Evolutionary conservation across 2,888 invertebrate genomes (phyloP).

Genomic region (Trisateles emortualis): DNA sequence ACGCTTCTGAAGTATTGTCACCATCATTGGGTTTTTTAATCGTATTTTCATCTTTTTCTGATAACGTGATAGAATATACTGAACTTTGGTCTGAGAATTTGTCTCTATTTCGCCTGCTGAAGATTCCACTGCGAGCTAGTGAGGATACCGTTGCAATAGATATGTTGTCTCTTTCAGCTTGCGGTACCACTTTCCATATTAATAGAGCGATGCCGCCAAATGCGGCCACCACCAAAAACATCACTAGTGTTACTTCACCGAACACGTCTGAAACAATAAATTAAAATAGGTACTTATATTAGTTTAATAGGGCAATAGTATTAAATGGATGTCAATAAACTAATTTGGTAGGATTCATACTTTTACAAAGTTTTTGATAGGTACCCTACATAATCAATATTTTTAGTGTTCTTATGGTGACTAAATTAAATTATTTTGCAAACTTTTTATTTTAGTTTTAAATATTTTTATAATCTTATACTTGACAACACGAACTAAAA

Average conservation of each 20-base stretch:
- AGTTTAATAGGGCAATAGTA: no score
- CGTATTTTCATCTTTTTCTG: conserved; percentile 77
- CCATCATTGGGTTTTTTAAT: conserved; percentile 70
- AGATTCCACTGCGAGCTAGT: conserved; percentile 74
- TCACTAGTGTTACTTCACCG: conserved; percentile 82
- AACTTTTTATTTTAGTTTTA: no score
- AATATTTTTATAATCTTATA: no score
- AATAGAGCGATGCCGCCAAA: conserved; percentile 85
- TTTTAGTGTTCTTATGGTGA: no score
- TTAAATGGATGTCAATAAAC: no score
- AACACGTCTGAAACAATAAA: conserved; percentile 74
- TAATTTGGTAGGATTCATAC: no score
- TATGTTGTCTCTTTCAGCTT: conserved; percentile 81
- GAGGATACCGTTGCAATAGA: conserved; percentile 79
- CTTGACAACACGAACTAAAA: no score
- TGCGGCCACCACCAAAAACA: conserved; percentile 87
- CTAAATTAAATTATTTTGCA: no score
- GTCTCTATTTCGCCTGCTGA: conserved; percentile 74
- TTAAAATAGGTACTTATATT: no score
- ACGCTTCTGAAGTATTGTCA: conserved; percentile 85
- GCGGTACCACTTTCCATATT: conserved; percentile 86
- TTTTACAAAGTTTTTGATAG: no score
- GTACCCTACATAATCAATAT: no score
- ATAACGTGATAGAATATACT: conserved; percentile 80
- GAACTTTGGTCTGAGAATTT: conserved; percentile 81